Conservation (phyloP, 2,113 vertebrate species). For the Chaenocephalus aceratus region DNA sequence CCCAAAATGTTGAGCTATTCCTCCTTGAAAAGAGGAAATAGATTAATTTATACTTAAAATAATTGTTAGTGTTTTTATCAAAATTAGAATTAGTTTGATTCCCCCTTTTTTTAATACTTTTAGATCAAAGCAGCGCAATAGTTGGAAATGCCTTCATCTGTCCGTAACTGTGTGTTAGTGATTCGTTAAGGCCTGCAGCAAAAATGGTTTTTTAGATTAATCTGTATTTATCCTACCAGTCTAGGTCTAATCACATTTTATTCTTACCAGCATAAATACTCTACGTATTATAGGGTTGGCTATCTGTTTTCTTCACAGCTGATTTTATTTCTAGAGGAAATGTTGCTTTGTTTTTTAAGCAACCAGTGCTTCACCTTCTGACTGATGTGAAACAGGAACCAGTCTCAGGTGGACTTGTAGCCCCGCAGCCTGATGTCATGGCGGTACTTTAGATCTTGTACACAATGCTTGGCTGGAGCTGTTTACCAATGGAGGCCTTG, state of each 20-base stretch:
- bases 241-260: no score
- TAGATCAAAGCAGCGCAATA: no score
- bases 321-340: background rate
- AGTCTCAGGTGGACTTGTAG: background rate
- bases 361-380: slow-evolving; percentile 2
- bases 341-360: background rate
- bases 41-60: background rate
- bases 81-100: background rate
- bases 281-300: no score
- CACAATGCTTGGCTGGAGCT: slow-evolving; percentile 8
- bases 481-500: slow-evolving; percentile 11
- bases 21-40: background rate
- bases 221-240: no score
- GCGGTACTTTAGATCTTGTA: background rate
- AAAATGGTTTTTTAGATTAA: no score
- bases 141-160: no score
- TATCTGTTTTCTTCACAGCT: no score
- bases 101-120: no score
- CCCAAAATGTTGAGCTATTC: background rate
- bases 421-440: background rate
- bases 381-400: slow-evolving; percentile 2
- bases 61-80: background rate
- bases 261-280: no score
- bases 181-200: no score
- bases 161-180: no score